Base-by-base conservation (phyloP, 2,113 vertebrate species). In the Sander vitreus region DNA sequence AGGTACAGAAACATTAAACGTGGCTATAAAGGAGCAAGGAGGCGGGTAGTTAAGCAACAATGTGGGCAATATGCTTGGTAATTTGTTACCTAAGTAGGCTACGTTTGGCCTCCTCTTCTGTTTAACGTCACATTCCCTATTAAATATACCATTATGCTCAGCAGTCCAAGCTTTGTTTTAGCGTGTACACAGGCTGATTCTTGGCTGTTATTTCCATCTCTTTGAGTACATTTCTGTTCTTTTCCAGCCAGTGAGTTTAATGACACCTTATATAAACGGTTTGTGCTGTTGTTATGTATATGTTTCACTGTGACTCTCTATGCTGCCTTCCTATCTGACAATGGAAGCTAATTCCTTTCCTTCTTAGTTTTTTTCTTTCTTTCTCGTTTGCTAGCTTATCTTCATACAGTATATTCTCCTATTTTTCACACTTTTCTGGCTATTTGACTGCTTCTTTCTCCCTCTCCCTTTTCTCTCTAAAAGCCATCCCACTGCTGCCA, bases 41-140 rank as follows among this genome's bases (percentile, higher is more conserved):
- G 75, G 51, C 25, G 5, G 73, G 55, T 60, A 18, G 79, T 91
- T 84, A 68, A 64, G 39, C 45, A 68, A 21, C 71, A 69, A 47
- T 71, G 53, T 75, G 19, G 45, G 77, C 64, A 60, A 15, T 57
- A 65, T 48, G 59, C 47, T 71, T 1, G 25, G 73, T 71, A 66
- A 86, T 87, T 80, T 88, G 63, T 90, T 76, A 75, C 57, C 66
- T 80, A 91, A 85, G 60, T 66, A 70, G 69, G 68, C 77, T 80
- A 62, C 54, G 75, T 76, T 78, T 65, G 55, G 47, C 45, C 70
- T 67, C 59, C 30, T 78, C 75, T 5, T 81, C 15, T 14, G 50
- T 83, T 65, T 70, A 69, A 63, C 80, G 77, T 78, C 74, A 76
- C 71, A 74, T 83, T 85, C 16, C n/a, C n/a, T 63, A 48, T 53